phyloP scores from a whole-genome alignment of 2,888 invertebrate genomes.

The Lithophane semibrunnea region DNA sequence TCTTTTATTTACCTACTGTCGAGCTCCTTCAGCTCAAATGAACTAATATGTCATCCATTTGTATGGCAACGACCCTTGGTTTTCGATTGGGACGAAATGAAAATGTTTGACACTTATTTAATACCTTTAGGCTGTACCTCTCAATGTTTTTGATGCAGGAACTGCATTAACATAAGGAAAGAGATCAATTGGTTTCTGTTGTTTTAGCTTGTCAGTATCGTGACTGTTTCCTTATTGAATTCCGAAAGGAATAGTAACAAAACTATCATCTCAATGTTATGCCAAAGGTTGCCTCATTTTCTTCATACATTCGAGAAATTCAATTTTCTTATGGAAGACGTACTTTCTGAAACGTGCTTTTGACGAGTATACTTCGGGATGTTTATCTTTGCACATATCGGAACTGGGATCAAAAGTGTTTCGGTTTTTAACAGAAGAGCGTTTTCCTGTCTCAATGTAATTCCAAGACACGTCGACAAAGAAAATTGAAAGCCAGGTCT shows the following conservation, averaged over 20 bases:
- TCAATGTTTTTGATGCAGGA: constrained; percentile 14
- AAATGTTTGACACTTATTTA: constrained; percentile 1
- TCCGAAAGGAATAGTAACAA: constrained; percentile 1
- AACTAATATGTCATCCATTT: constrained; percentile 21
- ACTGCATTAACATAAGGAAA: constrained; percentile 25
- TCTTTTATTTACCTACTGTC: no score
- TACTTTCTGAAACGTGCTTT: constrained; percentile 9
- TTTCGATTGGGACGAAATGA: constrained; percentile 1
- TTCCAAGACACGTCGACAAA: neutral
- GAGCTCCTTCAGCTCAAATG: neutral
- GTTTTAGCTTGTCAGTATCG: neutral
- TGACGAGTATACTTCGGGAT: neutral
- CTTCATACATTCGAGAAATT: constrained; percentile 9
- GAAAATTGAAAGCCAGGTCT: neutral
- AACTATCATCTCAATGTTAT: constrained; percentile 1
- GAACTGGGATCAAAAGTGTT: constrained; percentile 23
- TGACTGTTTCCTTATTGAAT: constrained; percentile 1
- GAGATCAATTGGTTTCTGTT: constrained; percentile 30
- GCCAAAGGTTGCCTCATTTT: constrained; percentile 13
- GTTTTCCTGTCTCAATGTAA: constrained; percentile 13
- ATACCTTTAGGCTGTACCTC: constrained; percentile 12
- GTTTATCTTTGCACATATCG: constrained; percentile 5
- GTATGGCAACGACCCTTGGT: neutral
- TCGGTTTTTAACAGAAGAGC: constrained; percentile 17
- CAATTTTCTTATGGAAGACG: neutral